phyloP scores from a whole-genome alignment of 2,888 invertebrate species.

The Meteorus colon region DNA sequence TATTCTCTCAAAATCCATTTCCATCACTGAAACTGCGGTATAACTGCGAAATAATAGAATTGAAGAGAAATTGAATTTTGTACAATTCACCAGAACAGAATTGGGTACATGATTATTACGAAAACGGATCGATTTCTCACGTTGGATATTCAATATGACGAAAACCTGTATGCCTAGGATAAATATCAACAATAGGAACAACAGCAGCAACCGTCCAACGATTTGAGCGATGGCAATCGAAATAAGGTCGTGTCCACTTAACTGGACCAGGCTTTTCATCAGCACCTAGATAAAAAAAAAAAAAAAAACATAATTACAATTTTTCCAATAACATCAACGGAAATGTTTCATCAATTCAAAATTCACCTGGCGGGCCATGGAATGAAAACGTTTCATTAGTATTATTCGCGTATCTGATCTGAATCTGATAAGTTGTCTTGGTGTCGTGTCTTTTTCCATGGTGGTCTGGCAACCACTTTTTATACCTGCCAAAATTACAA shows the following conservation, averaged over 20 bases:
- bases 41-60: conserved; percentile 76
- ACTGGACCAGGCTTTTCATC: conserved; percentile 95
- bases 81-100: background rate
- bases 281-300: conserved; percentile 75
- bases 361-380: conserved; percentile 87
- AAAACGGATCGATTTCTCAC: conserved; percentile 72
- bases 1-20: conserved; percentile 96
- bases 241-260: conserved; percentile 95
- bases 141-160: conserved; percentile 95
- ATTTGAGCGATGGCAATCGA: conserved; percentile 95
- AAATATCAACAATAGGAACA: conserved; percentile 95
- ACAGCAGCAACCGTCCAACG: conserved; percentile 97
- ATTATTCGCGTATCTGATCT: conserved; percentile 94
- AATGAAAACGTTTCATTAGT: conserved; percentile 98
- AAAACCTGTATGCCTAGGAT: conserved; percentile 93
- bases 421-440: conserved; percentile 94
- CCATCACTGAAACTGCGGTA: conserved; percentile 92
- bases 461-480: conserved; percentile 90
- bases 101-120: background rate
- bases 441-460: conserved; percentile 89
- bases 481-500: conserved; percentile 78
- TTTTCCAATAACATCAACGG: conserved; percentile 12
- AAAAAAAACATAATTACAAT: background rate
- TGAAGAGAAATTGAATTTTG: background rate
- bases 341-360: conserved; percentile 1